phyloP scores from a whole-genome alignment of 64 coral and sea anemone species.

The Stylophora pistillata region DNA sequence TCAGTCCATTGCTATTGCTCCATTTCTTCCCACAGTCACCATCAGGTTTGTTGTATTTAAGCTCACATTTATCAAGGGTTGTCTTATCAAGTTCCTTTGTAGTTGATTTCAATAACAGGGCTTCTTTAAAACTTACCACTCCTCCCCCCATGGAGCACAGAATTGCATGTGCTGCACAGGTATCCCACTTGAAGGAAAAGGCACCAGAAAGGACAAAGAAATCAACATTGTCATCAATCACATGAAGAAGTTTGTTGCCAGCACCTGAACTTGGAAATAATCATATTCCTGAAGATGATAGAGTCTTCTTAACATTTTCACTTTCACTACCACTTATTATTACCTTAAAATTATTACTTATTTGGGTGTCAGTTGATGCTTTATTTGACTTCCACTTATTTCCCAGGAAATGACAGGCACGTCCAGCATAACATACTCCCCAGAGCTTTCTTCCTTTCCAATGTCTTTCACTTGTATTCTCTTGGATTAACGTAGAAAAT shows the following conservation, averaged over 20 bases:
- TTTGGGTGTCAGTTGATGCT: background rate
- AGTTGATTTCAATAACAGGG: slow-evolving; percentile 42
- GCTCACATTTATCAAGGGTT: slow-evolving; percentile 39
- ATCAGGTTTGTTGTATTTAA: slow-evolving; percentile 72
- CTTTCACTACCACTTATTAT: slow-evolving; percentile 77
- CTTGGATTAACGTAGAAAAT: slow-evolving; percentile 25
- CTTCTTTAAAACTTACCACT: slow-evolving; percentile 31
- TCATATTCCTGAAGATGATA: slow-evolving; percentile 29
- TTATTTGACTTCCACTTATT: background rate
- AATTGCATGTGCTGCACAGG: slow-evolving; percentile 85
- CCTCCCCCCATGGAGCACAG: slow-evolving; percentile 73
- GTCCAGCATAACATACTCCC: slow-evolving; percentile 23
- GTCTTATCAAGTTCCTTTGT: slow-evolving; percentile 10
- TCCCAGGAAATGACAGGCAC: background rate
- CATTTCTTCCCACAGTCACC: slow-evolving; percentile 58
- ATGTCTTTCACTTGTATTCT: slow-evolving; percentile 2
- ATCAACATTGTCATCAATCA: slow-evolving; percentile 74
- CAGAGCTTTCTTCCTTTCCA: slow-evolving; percentile 66
- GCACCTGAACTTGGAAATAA: slow-evolving; percentile 71
- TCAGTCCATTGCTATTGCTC: slow-evolving; percentile 70
- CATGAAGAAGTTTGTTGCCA: slow-evolving; percentile 78
- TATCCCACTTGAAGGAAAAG: slow-evolving; percentile 91
- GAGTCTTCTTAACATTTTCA: slow-evolving; percentile 53
- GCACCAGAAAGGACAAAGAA: slow-evolving; percentile 77
- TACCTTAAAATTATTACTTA: slow-evolving; percentile 14